phyloP scores from a whole-genome alignment of 2,888 invertebrate species.

The Urechis unicinctus region DNA sequence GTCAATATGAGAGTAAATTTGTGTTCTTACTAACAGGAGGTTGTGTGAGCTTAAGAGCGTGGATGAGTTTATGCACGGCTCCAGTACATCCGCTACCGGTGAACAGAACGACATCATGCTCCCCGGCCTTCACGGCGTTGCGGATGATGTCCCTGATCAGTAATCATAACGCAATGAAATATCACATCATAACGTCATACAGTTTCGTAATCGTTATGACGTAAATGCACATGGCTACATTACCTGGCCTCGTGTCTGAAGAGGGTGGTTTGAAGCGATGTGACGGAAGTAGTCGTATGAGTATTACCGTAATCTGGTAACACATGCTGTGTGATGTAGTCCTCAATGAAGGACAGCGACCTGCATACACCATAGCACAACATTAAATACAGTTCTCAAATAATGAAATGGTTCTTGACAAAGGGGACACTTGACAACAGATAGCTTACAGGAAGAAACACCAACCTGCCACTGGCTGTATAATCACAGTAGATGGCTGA shows the following conservation, averaged over 20 bases:
- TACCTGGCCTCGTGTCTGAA: slow-evolving; percentile 65
- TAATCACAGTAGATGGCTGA: slow-evolving; percentile 74
- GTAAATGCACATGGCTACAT: neutral
- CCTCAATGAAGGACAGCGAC: slow-evolving; percentile 76
- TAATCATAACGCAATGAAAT: no score
- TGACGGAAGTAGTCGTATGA: slow-evolving; percentile 73
- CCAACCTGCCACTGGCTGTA: slow-evolving; percentile 69
- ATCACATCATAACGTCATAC: no score
- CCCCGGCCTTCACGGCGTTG: slow-evolving; percentile 70
- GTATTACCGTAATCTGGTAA: slow-evolving; percentile 71
- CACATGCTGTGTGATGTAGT: slow-evolving; percentile 72
- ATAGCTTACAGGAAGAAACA: neutral
- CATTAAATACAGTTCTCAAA: no score
- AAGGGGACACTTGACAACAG: neutral
- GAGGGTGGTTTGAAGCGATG: slow-evolving; percentile 78
- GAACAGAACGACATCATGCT: slow-evolving; percentile 73
- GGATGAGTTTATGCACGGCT: slow-evolving; percentile 70
- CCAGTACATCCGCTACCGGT: slow-evolving; percentile 69
- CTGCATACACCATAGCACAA: no score
- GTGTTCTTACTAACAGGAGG: slow-evolving; percentile 33
- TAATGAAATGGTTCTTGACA: neutral
- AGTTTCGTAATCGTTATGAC: no score
- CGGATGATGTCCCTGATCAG: slow-evolving; percentile 69
- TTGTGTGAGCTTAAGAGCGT: slow-evolving; percentile 61
- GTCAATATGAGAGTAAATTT: neutral